A percentile compares a stretch with the other conserved stretches of the same genome.
phyloP scores from a whole-genome alignment of 2,113 vertebrate species.

The Ageneiosus marmoratus region DNA sequence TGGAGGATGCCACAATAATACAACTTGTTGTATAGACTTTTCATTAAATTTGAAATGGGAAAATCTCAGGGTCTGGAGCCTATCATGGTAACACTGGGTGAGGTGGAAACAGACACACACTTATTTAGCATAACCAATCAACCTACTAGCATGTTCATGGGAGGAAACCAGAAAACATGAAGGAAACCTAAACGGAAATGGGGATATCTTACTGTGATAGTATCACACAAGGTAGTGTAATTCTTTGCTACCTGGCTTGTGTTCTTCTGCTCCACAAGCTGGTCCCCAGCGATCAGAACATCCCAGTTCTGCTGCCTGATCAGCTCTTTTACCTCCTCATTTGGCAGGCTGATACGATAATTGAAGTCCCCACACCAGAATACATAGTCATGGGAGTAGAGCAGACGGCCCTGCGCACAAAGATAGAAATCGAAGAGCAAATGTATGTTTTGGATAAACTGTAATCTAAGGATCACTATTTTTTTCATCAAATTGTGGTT shows the following conservation, averaged over 20 bases:
- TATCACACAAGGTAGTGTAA: neutral
- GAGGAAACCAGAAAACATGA: neutral
- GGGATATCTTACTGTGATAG: neutral
- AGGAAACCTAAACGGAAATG: neutral
- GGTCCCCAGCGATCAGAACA: constrained; percentile 87
- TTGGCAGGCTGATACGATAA: constrained; percentile 91
- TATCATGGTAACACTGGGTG: neutral
- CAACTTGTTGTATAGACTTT: too few species aligned
- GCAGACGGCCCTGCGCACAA: constrained; percentile 83
- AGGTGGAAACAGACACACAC: neutral
- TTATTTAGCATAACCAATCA: neutral
- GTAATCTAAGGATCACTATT: neutral
- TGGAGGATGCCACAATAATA: too few species aligned
- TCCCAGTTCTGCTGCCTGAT: constrained; percentile 94
- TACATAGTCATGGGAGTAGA: constrained; percentile 96
- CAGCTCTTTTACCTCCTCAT: constrained; percentile 95
- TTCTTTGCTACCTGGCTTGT: constrained; percentile 78
- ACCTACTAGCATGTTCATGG: neutral
- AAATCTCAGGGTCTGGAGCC: neutral
- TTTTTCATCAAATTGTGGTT: neutral
- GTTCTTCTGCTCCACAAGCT: constrained; percentile 92
- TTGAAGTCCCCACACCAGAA: constrained; percentile 99
- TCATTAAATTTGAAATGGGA: too few species aligned
- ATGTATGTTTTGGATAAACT: neutral
- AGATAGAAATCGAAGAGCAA: neutral